phyloP scores from a whole-genome alignment of 2,888 invertebrate species.

The Holacanthella duospinosa region DNA sequence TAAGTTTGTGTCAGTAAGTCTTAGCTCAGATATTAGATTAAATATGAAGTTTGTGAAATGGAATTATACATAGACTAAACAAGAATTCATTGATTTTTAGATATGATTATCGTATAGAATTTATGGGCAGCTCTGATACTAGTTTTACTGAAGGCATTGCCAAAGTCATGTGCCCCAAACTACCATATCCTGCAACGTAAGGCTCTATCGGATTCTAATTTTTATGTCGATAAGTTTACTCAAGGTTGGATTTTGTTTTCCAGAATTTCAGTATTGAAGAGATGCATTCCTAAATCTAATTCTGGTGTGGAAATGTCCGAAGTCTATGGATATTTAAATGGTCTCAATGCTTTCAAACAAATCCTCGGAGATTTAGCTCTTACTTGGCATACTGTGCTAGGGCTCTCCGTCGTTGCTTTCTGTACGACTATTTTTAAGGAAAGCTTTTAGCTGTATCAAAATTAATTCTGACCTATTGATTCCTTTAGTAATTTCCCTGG shows the following conservation, averaged over 20 bases:
- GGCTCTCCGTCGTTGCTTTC: slow-evolving; percentile 66
- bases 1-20: slow-evolving; percentile 59
- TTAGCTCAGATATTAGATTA: background rate
- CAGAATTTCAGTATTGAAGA: slow-evolving; percentile 53
- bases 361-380: slow-evolving; percentile 76
- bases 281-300: slow-evolving; percentile 71
- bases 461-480: slow-evolving; percentile 22
- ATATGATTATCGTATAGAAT: slow-evolving; percentile 27
- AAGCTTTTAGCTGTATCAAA: background rate
- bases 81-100: slow-evolving; percentile 31
- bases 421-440: slow-evolving; percentile 48
- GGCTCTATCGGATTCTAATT: background rate
- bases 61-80: slow-evolving; percentile 34
- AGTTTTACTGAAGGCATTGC: background rate
- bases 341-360: slow-evolving; percentile 79
- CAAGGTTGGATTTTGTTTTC: slow-evolving; percentile 6
- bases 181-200: slow-evolving; percentile 66
- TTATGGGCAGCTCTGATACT: background rate
- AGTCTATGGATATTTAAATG: slow-evolving; percentile 70
- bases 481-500: slow-evolving; percentile 72
- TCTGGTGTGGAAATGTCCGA: slow-evolving; percentile 52
- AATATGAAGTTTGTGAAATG: slow-evolving; percentile 7
- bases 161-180: slow-evolving; percentile 62
- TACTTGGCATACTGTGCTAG: slow-evolving; percentile 75
- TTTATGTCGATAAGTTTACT: background rate